phyloP scores from a whole-genome alignment of 1,140 invertebrate species.

The Chlorops oryzae region DNA sequence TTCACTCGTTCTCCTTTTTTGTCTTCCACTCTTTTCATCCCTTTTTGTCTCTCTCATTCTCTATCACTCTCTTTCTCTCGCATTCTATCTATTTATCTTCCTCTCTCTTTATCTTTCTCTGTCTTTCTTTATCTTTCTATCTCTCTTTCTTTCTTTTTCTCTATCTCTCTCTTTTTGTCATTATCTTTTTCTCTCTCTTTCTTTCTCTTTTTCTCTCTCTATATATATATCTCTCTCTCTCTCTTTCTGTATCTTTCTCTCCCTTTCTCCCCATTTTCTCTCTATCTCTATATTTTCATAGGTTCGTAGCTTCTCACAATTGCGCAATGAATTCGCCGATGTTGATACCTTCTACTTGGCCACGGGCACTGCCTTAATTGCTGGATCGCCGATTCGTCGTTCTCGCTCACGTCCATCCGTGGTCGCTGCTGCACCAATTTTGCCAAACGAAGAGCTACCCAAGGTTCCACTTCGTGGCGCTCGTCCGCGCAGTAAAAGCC shows the following conservation, averaged over 20 bases:
- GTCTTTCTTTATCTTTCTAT: no score
- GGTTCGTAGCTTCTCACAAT: constrained; percentile 82
- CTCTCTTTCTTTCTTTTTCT: no score
- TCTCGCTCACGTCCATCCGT: constrained; percentile 59
- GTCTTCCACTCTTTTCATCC: no score
- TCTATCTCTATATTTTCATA: no score
- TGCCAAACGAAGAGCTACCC: constrained; percentile 52
- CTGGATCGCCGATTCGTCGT: constrained; percentile 59
- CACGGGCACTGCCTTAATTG: constrained; percentile 52
- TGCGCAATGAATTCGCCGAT: constrained; percentile 84
- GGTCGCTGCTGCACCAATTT: constrained; percentile 41
- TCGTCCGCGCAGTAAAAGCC: constrained; percentile 72
- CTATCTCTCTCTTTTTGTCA: no score
- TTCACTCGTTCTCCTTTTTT: neutral
- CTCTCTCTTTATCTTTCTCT: neutral
- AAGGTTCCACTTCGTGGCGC: constrained; percentile 50
- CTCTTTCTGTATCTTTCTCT: no score
- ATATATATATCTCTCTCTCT: no score
- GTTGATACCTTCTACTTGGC: constrained; percentile 86
- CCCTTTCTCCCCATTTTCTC: no score
- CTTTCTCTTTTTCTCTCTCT: neutral
- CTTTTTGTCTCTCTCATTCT: no score
- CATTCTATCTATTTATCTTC: neutral
- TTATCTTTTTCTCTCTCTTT: no score
- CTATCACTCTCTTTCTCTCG: neutral